Base-by-base conservation (phyloP, 1,140 invertebrate genomes). In the Lepidostoma basale region DNA sequence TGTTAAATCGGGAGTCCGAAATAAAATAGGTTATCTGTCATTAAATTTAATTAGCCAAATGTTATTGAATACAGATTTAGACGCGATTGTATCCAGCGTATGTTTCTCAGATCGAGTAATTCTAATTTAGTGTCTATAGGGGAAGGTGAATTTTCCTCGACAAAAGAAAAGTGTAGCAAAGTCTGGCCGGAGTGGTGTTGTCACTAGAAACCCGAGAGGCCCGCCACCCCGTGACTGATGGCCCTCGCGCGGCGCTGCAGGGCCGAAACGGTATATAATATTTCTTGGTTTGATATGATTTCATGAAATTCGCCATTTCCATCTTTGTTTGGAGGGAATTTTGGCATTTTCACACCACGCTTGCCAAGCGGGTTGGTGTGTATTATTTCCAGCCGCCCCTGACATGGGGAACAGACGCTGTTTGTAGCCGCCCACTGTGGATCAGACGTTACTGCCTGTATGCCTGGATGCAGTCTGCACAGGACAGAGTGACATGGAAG, bases 161-260 rank as follows among this genome's bases (percentile, higher is more conserved):
- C 18, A 18, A 40, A 40, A 40, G 18, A 40, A 14, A 3, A 40
- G 3, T 40, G 39, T 16, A 16, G 39, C n/a, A n/a, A 23, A 49
- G 45, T 12, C 45, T 10, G 14, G 45, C 45, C 22, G 45, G n/a
- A 49, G 45, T 49, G 45, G 45, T 4, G 45, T 49, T 49, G 45
- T 49, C 45, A 49, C 45, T 12, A 3, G 45, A 49, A 49, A 22
- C 45, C 45, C n/a, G 45, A 49, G 45, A 49, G 45, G 45, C 4
- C 23, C 22, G 18, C 14, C 12, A n/a, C n/a, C 45, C 14, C 22
- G 45, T 49, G 45, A 49, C 45, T 18, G 45, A 49, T 49, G 8
- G 45, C 18, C n/a, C 45, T 49, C 45, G 25, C 20, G 25, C 45
- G 23, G 22, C 23, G 25, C 22, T 12, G 5, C 45, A 49, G 45